Evolutionary conservation across 2,797 vertebrate genomes (phyloP).

Genomic region (Chloroceryle amazona): DNA sequence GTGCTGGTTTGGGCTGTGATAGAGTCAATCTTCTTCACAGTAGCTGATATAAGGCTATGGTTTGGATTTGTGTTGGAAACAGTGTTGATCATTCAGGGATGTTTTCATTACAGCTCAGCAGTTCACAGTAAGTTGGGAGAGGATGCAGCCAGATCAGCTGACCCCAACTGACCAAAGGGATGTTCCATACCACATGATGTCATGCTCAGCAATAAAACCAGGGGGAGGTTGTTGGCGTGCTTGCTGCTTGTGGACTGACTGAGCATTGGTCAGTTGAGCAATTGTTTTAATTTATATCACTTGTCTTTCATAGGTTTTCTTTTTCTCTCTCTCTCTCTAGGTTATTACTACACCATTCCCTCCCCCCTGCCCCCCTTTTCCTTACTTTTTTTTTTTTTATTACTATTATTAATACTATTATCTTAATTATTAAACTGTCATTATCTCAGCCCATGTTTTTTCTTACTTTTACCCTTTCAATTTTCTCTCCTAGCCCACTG

Average conservation of each 20-base stretch:
- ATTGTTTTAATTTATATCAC: not conserved
- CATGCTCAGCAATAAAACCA: not conserved
- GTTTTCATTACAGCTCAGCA: not conserved
- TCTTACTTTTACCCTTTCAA: too few species aligned
- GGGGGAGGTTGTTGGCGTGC: fast-evolving
- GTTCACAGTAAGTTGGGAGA: not conserved
- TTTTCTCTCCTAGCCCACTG: too few species aligned
- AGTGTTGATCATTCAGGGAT: not conserved
- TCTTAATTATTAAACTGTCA: too few species aligned
- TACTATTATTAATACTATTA: not conserved
- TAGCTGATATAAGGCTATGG: not conserved
- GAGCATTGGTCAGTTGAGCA: not conserved
- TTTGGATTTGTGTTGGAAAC: not conserved
- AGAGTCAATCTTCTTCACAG: not conserved
- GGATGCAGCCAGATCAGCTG: not conserved
- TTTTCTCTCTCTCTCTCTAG: not conserved
- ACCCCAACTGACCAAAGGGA: not conserved
- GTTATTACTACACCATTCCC: not conserved
- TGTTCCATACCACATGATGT: not conserved
- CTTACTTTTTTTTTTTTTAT: not conserved
- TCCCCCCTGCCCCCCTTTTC: fast-evolving
- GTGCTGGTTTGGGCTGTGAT: not conserved
- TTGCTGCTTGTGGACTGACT: not conserved
- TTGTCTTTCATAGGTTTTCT: not conserved
- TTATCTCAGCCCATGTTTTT: too few species aligned